Evolutionary conservation across 92 coral and sea anemone genomes (phyloP).

Genomic region (Zoanthus solanderi): DNA sequence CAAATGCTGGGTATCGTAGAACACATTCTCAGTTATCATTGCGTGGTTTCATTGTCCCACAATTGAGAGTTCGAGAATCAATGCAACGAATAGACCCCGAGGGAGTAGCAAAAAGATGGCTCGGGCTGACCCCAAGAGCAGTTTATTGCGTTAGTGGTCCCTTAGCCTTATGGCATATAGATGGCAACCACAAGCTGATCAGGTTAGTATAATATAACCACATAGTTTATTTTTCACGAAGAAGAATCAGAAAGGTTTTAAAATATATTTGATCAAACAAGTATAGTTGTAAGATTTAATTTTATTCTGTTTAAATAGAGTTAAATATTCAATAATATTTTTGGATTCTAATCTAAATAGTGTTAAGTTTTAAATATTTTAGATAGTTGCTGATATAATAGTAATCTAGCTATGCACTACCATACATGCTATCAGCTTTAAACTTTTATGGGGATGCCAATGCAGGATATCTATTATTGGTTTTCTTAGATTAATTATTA

Average conservation of each 20-base stretch:
- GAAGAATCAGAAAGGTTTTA: not conserved
- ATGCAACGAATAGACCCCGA: conserved; percentile 63
- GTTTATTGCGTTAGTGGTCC: conserved; percentile 64
- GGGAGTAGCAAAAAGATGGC: conserved; percentile 66
- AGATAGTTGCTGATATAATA: too few relatives aligned
- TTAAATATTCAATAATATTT: too few relatives aligned
- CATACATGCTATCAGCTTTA: too few relatives aligned
- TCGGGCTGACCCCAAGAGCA: conserved; percentile 64
- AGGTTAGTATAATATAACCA: conserved; percentile 8
- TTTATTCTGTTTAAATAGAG: not conserved
- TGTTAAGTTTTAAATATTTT: too few relatives aligned
- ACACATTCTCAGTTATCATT: conserved; percentile 30
- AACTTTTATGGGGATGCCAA: not conserved
- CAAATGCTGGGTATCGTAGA: conserved; percentile 62
- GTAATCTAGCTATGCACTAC: too few relatives aligned
- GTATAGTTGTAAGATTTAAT: not conserved
- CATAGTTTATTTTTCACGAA: not conserved
- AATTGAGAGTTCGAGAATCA: conserved; percentile 58
- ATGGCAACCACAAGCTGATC: conserved; percentile 63
- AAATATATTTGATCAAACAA: not conserved
- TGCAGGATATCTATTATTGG: not conserved
- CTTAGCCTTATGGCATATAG: conserved; percentile 67
- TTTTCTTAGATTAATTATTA: not conserved
- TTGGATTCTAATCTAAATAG: too few relatives aligned
- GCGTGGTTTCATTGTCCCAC: conserved; percentile 38